Evolutionary conservation across 53 echinoderm and acorn worm species (phyloP), one percentile per base, ranked within the genome.

Genomic region (Luidia sarsii): DNA sequence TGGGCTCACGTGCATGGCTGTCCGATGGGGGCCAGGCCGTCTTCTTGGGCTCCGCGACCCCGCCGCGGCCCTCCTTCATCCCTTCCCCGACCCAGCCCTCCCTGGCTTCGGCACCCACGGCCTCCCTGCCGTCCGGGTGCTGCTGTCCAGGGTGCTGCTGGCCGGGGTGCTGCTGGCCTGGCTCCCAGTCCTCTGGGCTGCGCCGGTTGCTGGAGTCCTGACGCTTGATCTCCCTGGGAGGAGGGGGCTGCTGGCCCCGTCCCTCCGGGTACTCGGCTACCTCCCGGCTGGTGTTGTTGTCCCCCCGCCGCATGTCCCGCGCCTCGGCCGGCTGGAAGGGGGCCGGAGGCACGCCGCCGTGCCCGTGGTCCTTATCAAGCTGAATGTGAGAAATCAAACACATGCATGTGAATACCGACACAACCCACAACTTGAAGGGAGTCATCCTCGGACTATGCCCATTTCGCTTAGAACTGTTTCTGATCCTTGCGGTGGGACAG

Each of bases 181-280:
- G 64, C 9, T 65, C 68, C 79, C 86, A 39, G 22, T 68, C 62
- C 1, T 82, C 70, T 1, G 68, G 82, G 43, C 79, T 62, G 30
- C 64, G 64, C 31, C 75, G 63, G 32, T 24, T 71, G 29, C 46
- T 64, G 7, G 87, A 70, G 28, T 87, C 87, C 27, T 48, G 79
- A 48, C 68, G 71, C 41, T 59, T 79, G 3, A 68, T 79, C 79
- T 79, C 79, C 23, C 77, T 75, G 16, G 66, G 85, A 31, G 67
- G 52, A 14, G 67, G 36, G n/a, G n/a, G n/a, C n/a, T n/a, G n/a
- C n/a, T n/a, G n/a, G 20, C 62, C 48, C n/a, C 64, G 59, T 22
- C 48, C 48, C 18, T 79, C 62, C 36, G 24, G 79, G 10, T 79
- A 69, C 22, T 65, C 64, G 1, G 50, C 33, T 7, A 35, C 36